Percentiles rank a stretch among this genome's conserved stretches.
Evolutionary conservation across 2,888 invertebrate genomes (phyloP).

Genomic region (Pammene aurita): DNA sequence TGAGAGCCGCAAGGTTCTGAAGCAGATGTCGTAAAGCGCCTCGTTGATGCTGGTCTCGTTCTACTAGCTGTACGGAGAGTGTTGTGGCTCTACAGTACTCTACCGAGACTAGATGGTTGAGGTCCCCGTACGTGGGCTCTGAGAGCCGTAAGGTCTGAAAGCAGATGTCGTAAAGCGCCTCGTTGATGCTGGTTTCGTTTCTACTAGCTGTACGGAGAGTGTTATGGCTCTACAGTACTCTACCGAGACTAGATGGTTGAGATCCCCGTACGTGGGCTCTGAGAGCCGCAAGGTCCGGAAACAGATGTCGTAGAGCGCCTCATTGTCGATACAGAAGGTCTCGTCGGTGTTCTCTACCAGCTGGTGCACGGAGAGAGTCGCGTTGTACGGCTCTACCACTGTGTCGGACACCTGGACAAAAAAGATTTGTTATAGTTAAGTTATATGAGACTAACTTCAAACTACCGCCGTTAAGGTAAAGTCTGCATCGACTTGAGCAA

Average conservation of each 20-base stretch:
- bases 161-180: too few relatives aligned
- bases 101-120: too few relatives aligned
- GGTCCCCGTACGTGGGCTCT: too few relatives aligned
- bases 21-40: slow-evolving; percentile 95
- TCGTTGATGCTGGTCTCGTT: slow-evolving; percentile 96
- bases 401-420: slow-evolving; percentile 87
- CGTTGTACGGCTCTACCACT: slow-evolving; percentile 95
- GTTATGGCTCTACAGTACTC: too few relatives aligned
- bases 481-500: too few relatives aligned
- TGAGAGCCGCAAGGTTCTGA: slow-evolving; percentile 90
- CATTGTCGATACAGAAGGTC: slow-evolving; percentile 95
- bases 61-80: slow-evolving; percentile 92
- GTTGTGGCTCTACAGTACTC: slow-evolving; percentile 89
- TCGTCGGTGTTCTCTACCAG: slow-evolving; percentile 94
- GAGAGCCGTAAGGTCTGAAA: too few relatives aligned
- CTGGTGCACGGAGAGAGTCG: slow-evolving; percentile 92
- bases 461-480: too few relatives aligned
- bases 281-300: slow-evolving; percentile 91
- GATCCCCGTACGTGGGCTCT: slow-evolving; percentile 95
- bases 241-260: slow-evolving; percentile 93
- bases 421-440: too few relatives aligned
- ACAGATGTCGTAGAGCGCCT: slow-evolving; percentile 95
- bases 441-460: too few relatives aligned
- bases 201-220: too few relatives aligned
- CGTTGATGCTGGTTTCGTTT: too few relatives aligned